phyloP scores from a whole-genome alignment of 2,797 vertebrate genomes.

The Acanthis flammea region DNA sequence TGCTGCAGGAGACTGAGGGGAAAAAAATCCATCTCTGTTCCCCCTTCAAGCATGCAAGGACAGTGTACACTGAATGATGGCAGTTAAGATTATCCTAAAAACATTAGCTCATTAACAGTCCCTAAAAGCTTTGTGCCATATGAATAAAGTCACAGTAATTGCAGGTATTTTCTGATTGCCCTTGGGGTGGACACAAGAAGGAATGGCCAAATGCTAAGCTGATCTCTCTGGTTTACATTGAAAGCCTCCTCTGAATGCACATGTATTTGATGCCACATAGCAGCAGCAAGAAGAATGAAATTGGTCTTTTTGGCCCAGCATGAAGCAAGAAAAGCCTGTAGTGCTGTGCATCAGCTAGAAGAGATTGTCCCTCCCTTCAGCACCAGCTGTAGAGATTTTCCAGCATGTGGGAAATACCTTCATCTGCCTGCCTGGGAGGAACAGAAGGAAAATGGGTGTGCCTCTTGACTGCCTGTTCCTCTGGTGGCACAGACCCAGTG shows the following conservation, averaged over 20 bases:
- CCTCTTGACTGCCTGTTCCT: background rate
- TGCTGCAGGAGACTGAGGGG: background rate
- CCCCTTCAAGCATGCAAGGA: background rate
- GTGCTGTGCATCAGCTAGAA: background rate
- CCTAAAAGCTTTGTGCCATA: background rate
- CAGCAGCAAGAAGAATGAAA: background rate
- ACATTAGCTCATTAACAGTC: background rate
- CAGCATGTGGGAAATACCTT: background rate
- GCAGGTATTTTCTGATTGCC: background rate
- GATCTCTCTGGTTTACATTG: background rate
- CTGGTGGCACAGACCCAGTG: background rate
- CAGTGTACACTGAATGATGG: background rate
- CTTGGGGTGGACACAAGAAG: background rate
- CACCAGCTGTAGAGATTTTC: background rate
- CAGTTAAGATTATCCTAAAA: background rate
- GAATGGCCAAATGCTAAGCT: background rate
- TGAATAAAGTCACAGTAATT: background rate
- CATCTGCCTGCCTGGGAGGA: background rate
- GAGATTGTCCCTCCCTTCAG: background rate
- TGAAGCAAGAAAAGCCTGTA: background rate
- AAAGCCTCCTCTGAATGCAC: background rate
- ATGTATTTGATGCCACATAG: background rate
- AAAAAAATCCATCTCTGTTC: background rate
- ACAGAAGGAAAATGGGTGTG: background rate
- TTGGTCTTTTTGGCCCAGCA: background rate